Evolutionary conservation across 2,797 vertebrate species (phyloP).

Genomic region (Gallinago stenura): DNA sequence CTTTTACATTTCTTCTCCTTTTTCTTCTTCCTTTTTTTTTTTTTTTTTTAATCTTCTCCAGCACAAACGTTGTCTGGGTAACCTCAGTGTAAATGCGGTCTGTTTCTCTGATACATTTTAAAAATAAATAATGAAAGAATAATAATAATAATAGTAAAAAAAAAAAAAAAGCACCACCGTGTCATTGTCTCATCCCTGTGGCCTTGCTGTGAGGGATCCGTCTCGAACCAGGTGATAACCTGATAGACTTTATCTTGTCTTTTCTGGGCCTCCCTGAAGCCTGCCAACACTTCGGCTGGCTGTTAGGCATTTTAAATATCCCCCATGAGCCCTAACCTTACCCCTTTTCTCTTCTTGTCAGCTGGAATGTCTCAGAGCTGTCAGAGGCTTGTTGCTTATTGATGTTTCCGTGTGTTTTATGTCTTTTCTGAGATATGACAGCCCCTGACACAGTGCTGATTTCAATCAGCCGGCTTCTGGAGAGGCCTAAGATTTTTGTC

Average conservation of each 20-base stretch:
- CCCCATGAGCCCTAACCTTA: slow-evolving; percentile 96
- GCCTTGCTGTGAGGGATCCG: slow-evolving; percentile 87
- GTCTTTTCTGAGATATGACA: slow-evolving; percentile 96
- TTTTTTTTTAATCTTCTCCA: slow-evolving; percentile 71
- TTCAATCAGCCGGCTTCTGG: slow-evolving; percentile 93
- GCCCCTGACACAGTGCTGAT: slow-evolving; percentile 96
- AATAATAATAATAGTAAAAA: neutral
- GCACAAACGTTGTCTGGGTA: slow-evolving; percentile 81
- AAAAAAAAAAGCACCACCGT: slow-evolving; percentile 9
- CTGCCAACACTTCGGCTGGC: slow-evolving; percentile 92
- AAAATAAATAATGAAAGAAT: slow-evolving; percentile 74
- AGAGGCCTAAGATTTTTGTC: slow-evolving; percentile 82
- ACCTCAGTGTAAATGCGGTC: slow-evolving; percentile 74
- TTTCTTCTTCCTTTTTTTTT: slow-evolving; percentile 25
- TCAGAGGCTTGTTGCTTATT: slow-evolving; percentile 99
- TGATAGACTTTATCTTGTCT: slow-evolving; percentile 99
- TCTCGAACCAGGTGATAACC: slow-evolving; percentile 97
- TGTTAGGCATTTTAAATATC: slow-evolving; percentile 90
- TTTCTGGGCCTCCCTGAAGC: slow-evolving; percentile 89
- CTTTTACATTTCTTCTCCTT: neutral
- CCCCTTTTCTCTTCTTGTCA: slow-evolving; percentile 91
- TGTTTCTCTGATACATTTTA: slow-evolving; percentile 76
- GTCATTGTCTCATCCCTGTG: slow-evolving; percentile 83
- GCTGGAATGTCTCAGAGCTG: slow-evolving; percentile 92
- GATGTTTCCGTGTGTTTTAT: slow-evolving; percentile 99